Conservation (phyloP, 1,140 invertebrate species). For the Drosophila sechellia region DNA sequence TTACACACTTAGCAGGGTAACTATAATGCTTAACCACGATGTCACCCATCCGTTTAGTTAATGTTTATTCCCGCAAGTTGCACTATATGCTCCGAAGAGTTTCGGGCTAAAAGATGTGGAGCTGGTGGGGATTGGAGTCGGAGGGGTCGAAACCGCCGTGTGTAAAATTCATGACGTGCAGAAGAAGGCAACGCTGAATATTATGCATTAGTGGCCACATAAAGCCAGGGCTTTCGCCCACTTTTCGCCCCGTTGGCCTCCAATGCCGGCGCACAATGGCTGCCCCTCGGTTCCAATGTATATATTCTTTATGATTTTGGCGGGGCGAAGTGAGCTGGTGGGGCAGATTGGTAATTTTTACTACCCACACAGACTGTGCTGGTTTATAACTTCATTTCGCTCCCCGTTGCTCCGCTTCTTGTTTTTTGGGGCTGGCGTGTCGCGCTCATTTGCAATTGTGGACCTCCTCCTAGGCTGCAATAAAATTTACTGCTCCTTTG, state of each 20-base stretch:
- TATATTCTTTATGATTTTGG: slow-evolving; percentile 60
- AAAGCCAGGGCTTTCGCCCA: slow-evolving; percentile 17
- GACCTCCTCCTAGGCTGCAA: slow-evolving; percentile 42
- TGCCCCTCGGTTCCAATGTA: slow-evolving; percentile 41
- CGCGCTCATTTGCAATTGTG: slow-evolving; percentile 74
- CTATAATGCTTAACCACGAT: neutral
- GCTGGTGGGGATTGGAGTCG: neutral
- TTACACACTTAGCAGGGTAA: neutral
- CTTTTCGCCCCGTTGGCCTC: slow-evolving; percentile 1
- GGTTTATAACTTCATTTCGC: slow-evolving; percentile 77
- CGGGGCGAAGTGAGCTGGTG: neutral
- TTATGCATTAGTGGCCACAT: slow-evolving; percentile 70
- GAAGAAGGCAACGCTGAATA: slow-evolving; percentile 72
- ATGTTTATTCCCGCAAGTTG: neutral
- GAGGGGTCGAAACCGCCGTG: slow-evolving; percentile 22
- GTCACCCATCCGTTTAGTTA: neutral
- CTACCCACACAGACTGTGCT: slow-evolving; percentile 52
- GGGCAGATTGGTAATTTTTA: slow-evolving; percentile 60
- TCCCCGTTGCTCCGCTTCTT: slow-evolving; percentile 12
- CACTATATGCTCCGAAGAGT: slow-evolving; percentile 12
- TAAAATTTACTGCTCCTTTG: slow-evolving; percentile 78
- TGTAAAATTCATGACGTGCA: slow-evolving; percentile 78
- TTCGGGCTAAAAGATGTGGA: slow-evolving; percentile 8
- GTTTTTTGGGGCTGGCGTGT: slow-evolving; percentile 63
- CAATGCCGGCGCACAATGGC: slow-evolving; percentile 39